A percentile compares a stretch with the other conserved stretches of the same genome.
Conservation (phyloP, 2,797 vertebrate species). For the Trachops cirrhosus region DNA sequence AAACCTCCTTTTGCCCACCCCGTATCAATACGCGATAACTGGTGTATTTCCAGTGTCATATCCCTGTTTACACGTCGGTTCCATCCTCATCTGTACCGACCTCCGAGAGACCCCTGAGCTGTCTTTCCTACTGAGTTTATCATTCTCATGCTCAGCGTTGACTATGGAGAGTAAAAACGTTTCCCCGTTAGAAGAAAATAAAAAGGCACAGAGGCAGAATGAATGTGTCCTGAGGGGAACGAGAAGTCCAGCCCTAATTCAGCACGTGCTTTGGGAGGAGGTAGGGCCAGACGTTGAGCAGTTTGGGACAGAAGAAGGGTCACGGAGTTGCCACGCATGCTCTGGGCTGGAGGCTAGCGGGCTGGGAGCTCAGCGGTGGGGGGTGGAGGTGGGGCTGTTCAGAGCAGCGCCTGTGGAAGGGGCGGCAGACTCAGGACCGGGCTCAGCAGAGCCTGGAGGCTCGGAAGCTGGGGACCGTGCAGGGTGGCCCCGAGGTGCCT, state of each 20-base stretch:
- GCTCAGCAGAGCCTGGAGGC: accelerated
- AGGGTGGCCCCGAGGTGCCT: too few species aligned
- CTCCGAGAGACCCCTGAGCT: neutral
- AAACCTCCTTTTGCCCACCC: neutral
- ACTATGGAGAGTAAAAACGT: neutral
- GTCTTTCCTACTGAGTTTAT: neutral
- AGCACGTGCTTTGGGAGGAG: neutral
- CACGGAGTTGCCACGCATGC: accelerated
- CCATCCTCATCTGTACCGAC: accelerated
- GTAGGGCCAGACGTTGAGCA: neutral
- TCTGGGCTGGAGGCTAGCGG: accelerated
- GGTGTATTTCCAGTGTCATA: neutral
- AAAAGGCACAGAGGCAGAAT: neutral
- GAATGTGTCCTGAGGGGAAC: accelerated
- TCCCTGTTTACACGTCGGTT: neutral
- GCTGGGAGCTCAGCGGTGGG: neutral
- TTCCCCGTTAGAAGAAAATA: neutral
- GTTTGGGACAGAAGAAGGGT: neutral
- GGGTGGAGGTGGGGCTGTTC: too few species aligned
- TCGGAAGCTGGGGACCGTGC: accelerated
- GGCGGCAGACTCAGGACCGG: accelerated
- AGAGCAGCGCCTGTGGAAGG: accelerated
- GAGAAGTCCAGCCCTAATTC: neutral
- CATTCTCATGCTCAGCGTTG: neutral
- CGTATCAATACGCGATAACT: too few species aligned